Conservation (phyloP, 2,113 vertebrate species). For the Vicugna pacos region DNA sequence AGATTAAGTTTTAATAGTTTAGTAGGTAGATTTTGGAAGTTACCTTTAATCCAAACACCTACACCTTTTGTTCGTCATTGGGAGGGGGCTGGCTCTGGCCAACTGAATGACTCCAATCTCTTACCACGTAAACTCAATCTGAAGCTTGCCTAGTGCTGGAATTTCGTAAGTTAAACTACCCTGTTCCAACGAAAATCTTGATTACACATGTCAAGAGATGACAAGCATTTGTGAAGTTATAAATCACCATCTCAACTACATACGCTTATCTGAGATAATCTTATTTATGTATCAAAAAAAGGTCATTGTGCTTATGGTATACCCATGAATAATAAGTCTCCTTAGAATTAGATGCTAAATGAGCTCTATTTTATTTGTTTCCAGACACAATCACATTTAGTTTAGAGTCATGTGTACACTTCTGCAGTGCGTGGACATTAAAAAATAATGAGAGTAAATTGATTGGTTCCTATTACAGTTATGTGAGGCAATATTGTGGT, state of each 20-base stretch:
- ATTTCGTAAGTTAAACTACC: background rate
- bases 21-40: background rate
- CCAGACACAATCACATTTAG: conserved; percentile 63
- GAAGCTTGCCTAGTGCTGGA: background rate
- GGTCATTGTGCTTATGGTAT: background rate
- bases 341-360: conserved; percentile 65
- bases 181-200: conserved; percentile 21
- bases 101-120: background rate
- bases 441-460: conserved; percentile 66
- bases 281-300: conserved; percentile 42
- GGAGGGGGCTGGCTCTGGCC: background rate
- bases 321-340: conserved; percentile 53
- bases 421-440: conserved; percentile 64
- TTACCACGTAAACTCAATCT: background rate
- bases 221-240: conserved; percentile 8
- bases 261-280: background rate
- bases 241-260: background rate
- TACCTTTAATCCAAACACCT: background rate
- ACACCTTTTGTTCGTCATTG: background rate
- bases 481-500: conserved; percentile 1
- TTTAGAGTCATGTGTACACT: conserved; percentile 33
- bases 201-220: conserved; percentile 3
- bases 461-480: conserved; percentile 62
- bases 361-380: conserved; percentile 61
- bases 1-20: background rate